Evolutionary conservation across 1,140 invertebrate genomes (phyloP), one percentile per base, ranked within the genome.

Genomic region (Sycophaga agraensis): DNA sequence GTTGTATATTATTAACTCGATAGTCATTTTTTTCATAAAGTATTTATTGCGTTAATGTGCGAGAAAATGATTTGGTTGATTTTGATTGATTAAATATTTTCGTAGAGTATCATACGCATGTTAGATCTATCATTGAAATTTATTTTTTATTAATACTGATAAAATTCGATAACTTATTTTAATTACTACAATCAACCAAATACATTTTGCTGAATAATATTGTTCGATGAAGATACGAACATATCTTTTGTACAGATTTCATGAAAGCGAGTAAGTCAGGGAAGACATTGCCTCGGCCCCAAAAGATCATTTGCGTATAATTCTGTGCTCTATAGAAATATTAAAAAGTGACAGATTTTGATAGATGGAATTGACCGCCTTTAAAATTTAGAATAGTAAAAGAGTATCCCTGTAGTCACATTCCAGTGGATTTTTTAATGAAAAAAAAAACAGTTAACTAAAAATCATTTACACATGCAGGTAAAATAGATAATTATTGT

Each of bases 21-120:
- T 48, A 61, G 59, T 48, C 31, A 45, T 48, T 61, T 48, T n/a
- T n/a, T 48, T 61, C 28, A 34, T 40, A 31, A 48, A 16, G 17
- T 55, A 61, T 61, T 61, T 61, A 61, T 55, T 55, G n/a, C n/a
- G 5, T 7, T 19, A 26, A 40, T 16, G 24, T 17, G 26, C 7
- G 7, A 34, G 0, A 43, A 12, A 43, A 34, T 11, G n/a, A 28
- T 49, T 50, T 50, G 9, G 7, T 12, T 35, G 16, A 31, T 11
- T 31, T 31, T 31, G 28, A 31, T 11, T 11, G 28, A 31, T 6
- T 31, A 31, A 11, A 31, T 6, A 31, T 11, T 31, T 31, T 31
- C n/a, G n/a, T n/a, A n/a, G n/a, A n/a, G n/a, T n/a, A n/a, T n/a
- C n/a, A n/a, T n/a, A n/a, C n/a, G n/a, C n/a, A n/a, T n/a, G n/a